Conservation (phyloP, 2,888 invertebrate species). For the Chloromyia formosa region DNA sequence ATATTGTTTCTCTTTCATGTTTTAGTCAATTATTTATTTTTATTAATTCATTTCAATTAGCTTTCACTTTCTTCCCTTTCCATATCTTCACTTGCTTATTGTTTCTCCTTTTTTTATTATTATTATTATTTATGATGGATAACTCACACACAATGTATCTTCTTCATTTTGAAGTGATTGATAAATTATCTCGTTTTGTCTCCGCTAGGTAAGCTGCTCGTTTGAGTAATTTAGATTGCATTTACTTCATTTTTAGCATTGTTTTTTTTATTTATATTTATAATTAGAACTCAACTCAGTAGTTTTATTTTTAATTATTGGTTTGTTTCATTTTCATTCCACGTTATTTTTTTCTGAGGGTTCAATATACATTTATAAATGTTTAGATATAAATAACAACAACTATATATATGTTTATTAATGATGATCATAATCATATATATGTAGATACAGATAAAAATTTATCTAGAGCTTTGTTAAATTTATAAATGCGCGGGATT, state of each 20-base stretch:
- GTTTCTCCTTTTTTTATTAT: constrained; percentile 1
- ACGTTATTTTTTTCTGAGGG: not conserved
- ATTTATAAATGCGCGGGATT: no score
- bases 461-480: not conserved
- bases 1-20: not conserved
- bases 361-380: constrained; percentile 41
- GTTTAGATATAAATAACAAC: constrained; percentile 44
- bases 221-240: constrained; percentile 10
- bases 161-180: constrained; percentile 18
- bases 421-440: constrained; percentile 29
- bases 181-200: constrained; percentile 32
- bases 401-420: constrained; percentile 40
- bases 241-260: constrained; percentile 40
- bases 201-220: not conserved
- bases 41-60: constrained; percentile 23
- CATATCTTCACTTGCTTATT: constrained; percentile 13
- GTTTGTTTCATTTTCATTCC: constrained; percentile 28
- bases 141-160: not conserved
- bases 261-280: constrained; percentile 3
- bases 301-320: not conserved
- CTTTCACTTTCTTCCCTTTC: constrained; percentile 36
- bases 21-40: constrained; percentile 9
- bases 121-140: not conserved
- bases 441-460: constrained; percentile 16
- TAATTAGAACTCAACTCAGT: constrained; percentile 34